A percentile compares a stretch with the other conserved stretches of the same genome.
These are phyloP conservation scores for Monochamus alternatus DNA, from an alignment of 2,888 invertebrate genomes.

Conservation along the genomic window DNA sequence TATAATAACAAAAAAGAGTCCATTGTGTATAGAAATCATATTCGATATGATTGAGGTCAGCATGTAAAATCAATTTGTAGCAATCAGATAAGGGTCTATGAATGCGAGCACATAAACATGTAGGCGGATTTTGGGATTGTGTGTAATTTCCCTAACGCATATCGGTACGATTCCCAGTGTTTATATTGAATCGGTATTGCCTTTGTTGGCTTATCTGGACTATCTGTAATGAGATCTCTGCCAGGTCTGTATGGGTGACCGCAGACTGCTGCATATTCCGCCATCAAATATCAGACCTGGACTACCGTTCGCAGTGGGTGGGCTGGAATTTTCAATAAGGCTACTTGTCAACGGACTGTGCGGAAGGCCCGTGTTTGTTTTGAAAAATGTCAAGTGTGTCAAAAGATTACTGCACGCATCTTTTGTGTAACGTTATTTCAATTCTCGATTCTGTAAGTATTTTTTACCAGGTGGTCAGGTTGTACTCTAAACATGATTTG, in stretches of 20 bases:
- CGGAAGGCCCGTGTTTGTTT: constrained; percentile 46
- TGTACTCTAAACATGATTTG: too few relatives aligned
- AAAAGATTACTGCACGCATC: constrained; percentile 1
- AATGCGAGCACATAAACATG: constrained; percentile 66
- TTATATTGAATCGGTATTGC: constrained; percentile 71
- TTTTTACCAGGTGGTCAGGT: neutral
- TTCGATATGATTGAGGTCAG: constrained; percentile 64
- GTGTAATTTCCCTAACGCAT: constrained; percentile 66
- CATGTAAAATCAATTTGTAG: constrained; percentile 69
- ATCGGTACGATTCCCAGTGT: constrained; percentile 67
- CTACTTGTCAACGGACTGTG: constrained; percentile 51
- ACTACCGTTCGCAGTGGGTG: constrained; percentile 55
- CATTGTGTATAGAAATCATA: constrained; percentile 10
- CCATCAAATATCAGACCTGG: constrained; percentile 38
- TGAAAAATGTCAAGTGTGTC: constrained; percentile 38
- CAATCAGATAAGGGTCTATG: constrained; percentile 67
- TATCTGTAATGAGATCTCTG: constrained; percentile 72
- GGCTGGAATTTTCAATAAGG: constrained; percentile 53
- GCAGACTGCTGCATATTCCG: constrained; percentile 46
- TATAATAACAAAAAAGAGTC: too few relatives aligned
- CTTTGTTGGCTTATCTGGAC: constrained; percentile 71
- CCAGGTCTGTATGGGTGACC: constrained; percentile 57
- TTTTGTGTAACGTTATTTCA: neutral
- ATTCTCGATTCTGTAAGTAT: neutral
- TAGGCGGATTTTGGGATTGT: constrained; percentile 70